A percentile compares a stretch with the other conserved stretches of the same genome.
Evolutionary conservation across 2,888 invertebrate genomes (phyloP).

Genomic region (Ochropacha duplaris): DNA sequence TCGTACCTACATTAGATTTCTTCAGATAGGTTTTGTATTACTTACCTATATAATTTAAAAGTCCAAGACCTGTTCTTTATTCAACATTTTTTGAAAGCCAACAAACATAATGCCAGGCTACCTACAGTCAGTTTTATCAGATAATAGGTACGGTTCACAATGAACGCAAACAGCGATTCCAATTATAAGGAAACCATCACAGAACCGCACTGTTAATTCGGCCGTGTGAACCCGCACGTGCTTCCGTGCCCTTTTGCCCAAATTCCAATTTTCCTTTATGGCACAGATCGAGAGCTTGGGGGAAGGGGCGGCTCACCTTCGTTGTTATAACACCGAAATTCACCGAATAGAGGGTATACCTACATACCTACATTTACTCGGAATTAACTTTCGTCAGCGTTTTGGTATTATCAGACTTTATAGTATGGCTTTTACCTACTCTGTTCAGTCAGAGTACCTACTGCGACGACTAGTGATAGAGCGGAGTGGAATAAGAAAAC

Average conservation of each 20-base stretch:
- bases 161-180: conserved; percentile 53
- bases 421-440: background rate
- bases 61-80: background rate
- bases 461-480: too few species aligned
- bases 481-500: too few species aligned
- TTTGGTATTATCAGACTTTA: background rate
- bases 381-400: conserved; percentile 1
- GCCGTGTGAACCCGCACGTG: conserved; percentile 58
- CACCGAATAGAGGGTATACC: background rate
- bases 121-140: background rate
- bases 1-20: too few species aligned
- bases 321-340: conserved; percentile 13
- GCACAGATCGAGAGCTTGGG: conserved; percentile 19
- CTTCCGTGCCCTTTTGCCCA: conserved; percentile 33
- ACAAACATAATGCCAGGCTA: background rate
- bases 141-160: conserved; percentile 2
- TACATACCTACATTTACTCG: conserved; percentile 1
- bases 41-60: too few species aligned
- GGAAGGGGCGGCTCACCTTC: conserved; percentile 28
- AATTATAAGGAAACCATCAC: conserved; percentile 57
- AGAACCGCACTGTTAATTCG: conserved; percentile 45
- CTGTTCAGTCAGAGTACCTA: background rate
- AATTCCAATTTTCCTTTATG: conserved; percentile 70
- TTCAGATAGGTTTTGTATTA: background rate
- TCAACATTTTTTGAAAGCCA: background rate